Evolutionary conservation across 2,113 vertebrate species (phyloP).

Genomic region (Stercorarius parasiticus): DNA sequence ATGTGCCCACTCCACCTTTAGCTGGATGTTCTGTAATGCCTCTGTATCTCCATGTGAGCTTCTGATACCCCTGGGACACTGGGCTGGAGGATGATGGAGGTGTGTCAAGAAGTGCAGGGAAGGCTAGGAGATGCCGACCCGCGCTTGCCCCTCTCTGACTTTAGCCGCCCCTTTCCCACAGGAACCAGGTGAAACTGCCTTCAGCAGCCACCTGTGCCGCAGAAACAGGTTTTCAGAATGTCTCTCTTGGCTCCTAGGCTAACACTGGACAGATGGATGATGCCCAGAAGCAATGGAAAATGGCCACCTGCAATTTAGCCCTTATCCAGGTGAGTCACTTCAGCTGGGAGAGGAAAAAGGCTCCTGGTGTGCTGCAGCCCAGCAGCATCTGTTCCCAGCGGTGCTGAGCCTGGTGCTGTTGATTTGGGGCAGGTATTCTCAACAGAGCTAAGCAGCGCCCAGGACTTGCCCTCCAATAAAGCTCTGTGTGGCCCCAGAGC

Average conservation of each 20-base stretch:
- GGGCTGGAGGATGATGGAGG: not conserved
- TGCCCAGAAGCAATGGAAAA: conserved; percentile 80
- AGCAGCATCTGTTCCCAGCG: not conserved
- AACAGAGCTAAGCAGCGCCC: not conserved
- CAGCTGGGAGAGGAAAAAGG: not conserved
- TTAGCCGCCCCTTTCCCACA: not conserved
- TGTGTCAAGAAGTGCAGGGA: not conserved
- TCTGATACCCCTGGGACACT: not conserved
- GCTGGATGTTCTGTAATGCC: not conserved
- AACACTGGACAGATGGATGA: conserved; percentile 89
- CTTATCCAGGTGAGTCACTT: conserved; percentile 85
- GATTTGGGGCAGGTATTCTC: not conserved
- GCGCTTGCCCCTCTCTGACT: not conserved
- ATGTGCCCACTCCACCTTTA: not conserved
- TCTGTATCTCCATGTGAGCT: not conserved
- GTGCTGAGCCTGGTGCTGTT: not conserved
- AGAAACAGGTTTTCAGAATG: not conserved
- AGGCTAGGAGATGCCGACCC: not conserved
- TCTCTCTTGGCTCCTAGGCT: conserved; percentile 75
- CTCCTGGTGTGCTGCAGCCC: not conserved
- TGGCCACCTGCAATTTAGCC: conserved; percentile 89
- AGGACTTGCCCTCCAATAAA: not conserved
- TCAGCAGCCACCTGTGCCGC: not conserved
- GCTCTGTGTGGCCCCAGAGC: not conserved
- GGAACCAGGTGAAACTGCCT: not conserved